Percentiles rank a stretch among this genome's conserved stretches.
Conservation (phyloP, 2,113 vertebrate genomes). For the Taurulus bubalis region DNA sequence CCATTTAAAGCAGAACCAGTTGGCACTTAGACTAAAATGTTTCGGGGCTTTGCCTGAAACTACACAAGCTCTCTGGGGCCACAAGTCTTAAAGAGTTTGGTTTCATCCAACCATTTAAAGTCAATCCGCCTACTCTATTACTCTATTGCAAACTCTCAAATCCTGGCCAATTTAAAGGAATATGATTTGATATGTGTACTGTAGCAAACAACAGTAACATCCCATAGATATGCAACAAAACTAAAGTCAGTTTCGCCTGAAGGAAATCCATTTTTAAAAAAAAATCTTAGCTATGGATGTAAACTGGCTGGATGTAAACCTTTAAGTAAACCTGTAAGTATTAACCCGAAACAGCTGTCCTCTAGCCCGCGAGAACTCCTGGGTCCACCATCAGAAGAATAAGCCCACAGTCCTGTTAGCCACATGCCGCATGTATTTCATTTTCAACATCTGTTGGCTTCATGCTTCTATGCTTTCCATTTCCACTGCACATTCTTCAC, state of each 20-base stretch:
- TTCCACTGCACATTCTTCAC: slow-evolving; percentile 94
- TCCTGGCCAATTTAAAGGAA: slow-evolving; percentile 35
- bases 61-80: slow-evolving; percentile 35
- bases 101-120: slow-evolving; percentile 62
- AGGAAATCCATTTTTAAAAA: slow-evolving; percentile 47
- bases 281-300: slow-evolving; percentile 48
- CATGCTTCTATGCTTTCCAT: slow-evolving; percentile 89
- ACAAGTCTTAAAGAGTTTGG: slow-evolving; percentile 43
- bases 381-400: slow-evolving; percentile 78
- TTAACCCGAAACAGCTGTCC: slow-evolving; percentile 78
- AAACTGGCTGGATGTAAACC: slow-evolving; percentile 70
- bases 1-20: slow-evolving; percentile 56
- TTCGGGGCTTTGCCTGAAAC: slow-evolving; percentile 41
- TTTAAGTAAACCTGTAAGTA: slow-evolving; percentile 72
- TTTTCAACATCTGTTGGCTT: slow-evolving; percentile 93
- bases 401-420: slow-evolving; percentile 77
- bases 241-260: slow-evolving; percentile 48
- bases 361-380: slow-evolving; percentile 56
- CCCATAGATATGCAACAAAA: slow-evolving; percentile 45
- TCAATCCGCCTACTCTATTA: slow-evolving; percentile 36
- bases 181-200: slow-evolving; percentile 18
- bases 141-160: slow-evolving; percentile 37
- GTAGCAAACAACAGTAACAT: slow-evolving; percentile 56
- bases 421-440: slow-evolving; percentile 87
- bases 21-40: slow-evolving; percentile 26